Percentiles rank a stretch among this genome's conserved stretches.
Evolutionary conservation across 2,888 invertebrate genomes (phyloP).

Genomic region (Agrilus cyanescens): DNA sequence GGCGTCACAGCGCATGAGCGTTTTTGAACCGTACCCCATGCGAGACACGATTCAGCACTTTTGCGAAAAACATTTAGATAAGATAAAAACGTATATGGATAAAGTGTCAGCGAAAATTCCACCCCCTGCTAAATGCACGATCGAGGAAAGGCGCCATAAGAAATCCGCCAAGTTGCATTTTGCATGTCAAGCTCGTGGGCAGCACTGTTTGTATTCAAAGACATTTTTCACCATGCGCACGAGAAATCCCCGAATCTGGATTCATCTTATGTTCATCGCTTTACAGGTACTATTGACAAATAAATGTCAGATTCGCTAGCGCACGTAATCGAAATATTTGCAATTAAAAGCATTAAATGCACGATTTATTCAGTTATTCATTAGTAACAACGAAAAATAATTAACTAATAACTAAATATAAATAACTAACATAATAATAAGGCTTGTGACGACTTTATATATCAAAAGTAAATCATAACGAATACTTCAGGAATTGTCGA

Average conservation of each 20-base stretch:
- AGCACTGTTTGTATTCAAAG: conserved; percentile 78
- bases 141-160: conserved; percentile 80
- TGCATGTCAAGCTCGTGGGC: conserved; percentile 71
- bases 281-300: conserved; percentile 43
- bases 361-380: too few species aligned
- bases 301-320: not conserved
- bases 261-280: conserved; percentile 91
- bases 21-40: conserved; percentile 86
- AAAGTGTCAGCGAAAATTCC: conserved; percentile 75
- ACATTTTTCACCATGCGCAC: conserved; percentile 69
- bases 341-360: too few species aligned
- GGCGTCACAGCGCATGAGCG: conserved; percentile 54
- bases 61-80: conserved; percentile 87
- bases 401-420: too few species aligned
- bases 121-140: conserved; percentile 85
- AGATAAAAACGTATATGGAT: conserved; percentile 85
- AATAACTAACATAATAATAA: too few species aligned
- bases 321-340: too few species aligned
- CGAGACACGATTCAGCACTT: conserved; percentile 87
- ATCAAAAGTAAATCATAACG: too few species aligned
- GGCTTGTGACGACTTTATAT: too few species aligned
- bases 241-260: conserved; percentile 79
- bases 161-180: conserved; percentile 82
- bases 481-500: too few species aligned
- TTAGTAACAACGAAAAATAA: too few species aligned